Base-by-base conservation (phyloP, 35 echinoderm and acorn worm species). In the Eucidaris tribuloides region DNA sequence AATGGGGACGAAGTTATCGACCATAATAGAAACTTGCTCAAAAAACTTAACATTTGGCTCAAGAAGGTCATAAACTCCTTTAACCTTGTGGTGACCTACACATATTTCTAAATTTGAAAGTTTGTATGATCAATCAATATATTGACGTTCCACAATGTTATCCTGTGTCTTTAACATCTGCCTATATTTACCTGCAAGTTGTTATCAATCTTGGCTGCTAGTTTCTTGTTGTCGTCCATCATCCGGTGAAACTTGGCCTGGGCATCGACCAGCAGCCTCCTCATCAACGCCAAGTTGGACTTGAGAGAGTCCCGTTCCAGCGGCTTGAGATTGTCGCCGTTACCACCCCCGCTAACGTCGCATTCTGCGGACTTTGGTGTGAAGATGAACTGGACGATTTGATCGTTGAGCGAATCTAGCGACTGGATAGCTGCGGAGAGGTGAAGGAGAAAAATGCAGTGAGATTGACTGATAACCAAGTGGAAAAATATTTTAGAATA, bases 371-470 rank as follows among this genome's bases (percentile, higher is more conserved):
- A 99, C 44, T 92, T 90, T 42, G 90, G 96, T 37, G 90, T 93
- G 77, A 92, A 90, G 46, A 99, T 99, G 44, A 93, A 93, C 80
- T 99, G 96, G 2, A 99, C 96, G 31, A 99, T 99, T 48, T 99
- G 96, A 46, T 99, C 96, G 58, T 99, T 99, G 58, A 99, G 90
- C 4, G 86, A 82, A 56, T 99, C 96, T 65, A 99, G 80, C 4
- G 96, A 99, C 68, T 99, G 90, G 87, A 99, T 93, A 24, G 96
- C 96, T 99, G 96, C n/a, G 15, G 43, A 39, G 17, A 82, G 43
- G 68, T 32, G 81, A 45, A 14, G 46, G 38, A 33, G 44, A 42
- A 58, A 89, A 76, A 77, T 65, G 56, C n/a, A n/a, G n/a, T n/a
- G n/a, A n/a, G n/a, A n/a, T n/a, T n/a, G n/a, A n/a, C n/a, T n/a